Evolutionary conservation across 2,113 vertebrate species (phyloP).

Genomic region (Zeus faber): DNA sequence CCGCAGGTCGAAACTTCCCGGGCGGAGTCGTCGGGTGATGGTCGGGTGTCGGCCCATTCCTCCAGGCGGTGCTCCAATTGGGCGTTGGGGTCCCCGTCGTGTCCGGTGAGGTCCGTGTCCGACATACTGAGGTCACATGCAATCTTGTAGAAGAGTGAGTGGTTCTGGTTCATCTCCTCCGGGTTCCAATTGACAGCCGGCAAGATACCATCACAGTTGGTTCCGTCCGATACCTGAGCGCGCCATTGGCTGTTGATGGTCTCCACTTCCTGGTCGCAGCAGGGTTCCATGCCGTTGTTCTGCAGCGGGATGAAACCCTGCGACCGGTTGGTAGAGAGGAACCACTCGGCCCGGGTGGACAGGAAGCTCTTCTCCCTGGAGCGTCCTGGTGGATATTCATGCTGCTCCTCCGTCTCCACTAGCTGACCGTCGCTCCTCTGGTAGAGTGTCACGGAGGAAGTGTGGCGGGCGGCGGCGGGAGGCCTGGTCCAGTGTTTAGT

Average conservation of each 20-base stretch:
- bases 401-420: no score
- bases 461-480: conserved; percentile 56
- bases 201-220: conserved; percentile 43
- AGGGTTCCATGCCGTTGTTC: conserved; percentile 33
- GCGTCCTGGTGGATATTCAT: neutral
- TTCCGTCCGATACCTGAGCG: conserved; percentile 25
- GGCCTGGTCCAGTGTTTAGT: conserved; percentile 46
- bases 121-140: conserved; percentile 70
- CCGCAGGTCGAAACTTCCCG: no score
- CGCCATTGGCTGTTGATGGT: conserved; percentile 23
- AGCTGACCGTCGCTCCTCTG: conserved; percentile 26
- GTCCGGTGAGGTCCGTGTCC: conserved; percentile 64
- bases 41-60: neutral
- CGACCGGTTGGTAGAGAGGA: conserved; percentile 70
- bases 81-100: conserved; percentile 33
- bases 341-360: conserved; percentile 62
- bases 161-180: conserved; percentile 66
- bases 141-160: conserved; percentile 69
- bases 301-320: conserved; percentile 61
- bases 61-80: neutral
- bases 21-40: neutral
- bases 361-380: neutral
- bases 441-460: conserved; percentile 53
- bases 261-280: conserved; percentile 26
- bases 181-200: conserved; percentile 57